Evolutionary conservation across 2,113 vertebrate genomes (phyloP).

Genomic region (Megatriorchis doriae): DNA sequence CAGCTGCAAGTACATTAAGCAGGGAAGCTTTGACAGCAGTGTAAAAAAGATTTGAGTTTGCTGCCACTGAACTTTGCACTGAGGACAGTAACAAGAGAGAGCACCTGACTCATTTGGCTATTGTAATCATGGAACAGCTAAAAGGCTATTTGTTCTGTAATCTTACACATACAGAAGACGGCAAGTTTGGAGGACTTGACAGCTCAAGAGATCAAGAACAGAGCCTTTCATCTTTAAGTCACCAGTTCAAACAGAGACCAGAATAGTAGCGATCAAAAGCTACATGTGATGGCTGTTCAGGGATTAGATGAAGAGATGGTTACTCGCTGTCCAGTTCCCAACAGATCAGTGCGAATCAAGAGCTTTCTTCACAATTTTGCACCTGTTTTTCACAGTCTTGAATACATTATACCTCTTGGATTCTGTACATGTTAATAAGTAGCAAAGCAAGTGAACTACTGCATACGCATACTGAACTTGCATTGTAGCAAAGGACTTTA

Average conservation of each 20-base stretch:
- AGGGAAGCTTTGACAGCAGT: background rate
- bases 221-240: constrained; percentile 43
- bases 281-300: background rate
- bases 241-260: constrained; percentile 37
- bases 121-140: background rate
- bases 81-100: background rate
- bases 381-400: background rate
- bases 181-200: constrained; percentile 23
- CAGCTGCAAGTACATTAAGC: background rate
- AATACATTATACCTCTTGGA: background rate
- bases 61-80: background rate
- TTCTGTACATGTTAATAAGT: background rate
- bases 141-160: constrained; percentile 34
- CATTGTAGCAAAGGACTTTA: background rate
- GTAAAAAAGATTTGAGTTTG: background rate
- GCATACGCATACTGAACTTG: background rate
- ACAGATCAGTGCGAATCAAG: background rate
- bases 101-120: constrained; percentile 43
- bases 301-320: constrained; percentile 32
- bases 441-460: background rate
- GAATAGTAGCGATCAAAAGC: constrained; percentile 54
- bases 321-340: background rate
- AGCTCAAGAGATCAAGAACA: constrained; percentile 51
- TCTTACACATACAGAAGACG: background rate
- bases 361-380: background rate